Conservation (phyloP, 23 tunicate genomes). For the Ciona savignyi region DNA sequence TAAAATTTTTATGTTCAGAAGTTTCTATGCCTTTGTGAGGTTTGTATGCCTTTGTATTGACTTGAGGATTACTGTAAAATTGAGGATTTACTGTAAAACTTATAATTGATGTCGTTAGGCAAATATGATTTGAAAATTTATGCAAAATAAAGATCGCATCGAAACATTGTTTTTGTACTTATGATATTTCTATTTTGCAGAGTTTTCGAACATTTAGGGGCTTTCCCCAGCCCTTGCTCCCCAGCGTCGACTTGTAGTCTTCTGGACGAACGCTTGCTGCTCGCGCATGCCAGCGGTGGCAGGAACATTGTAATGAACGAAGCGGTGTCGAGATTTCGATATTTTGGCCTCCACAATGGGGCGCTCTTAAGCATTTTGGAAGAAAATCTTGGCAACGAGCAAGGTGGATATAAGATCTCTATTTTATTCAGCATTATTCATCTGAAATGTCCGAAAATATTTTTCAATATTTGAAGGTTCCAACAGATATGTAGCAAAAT, state of each 20-base stretch:
- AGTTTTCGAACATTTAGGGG: constrained; percentile 81
- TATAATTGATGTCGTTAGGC: neutral
- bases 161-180: too few relatives aligned
- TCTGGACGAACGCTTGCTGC: constrained; percentile 68
- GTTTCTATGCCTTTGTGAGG: too few relatives aligned
- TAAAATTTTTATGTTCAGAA: too few relatives aligned
- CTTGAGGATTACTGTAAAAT: too few relatives aligned
- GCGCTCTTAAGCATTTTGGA: constrained; percentile 62
- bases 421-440: neutral
- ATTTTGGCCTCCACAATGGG: constrained; percentile 61
- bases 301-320: constrained; percentile 17
- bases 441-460: neutral
- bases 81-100: neutral
- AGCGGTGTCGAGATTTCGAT: constrained; percentile 58
- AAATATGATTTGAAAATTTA: too few relatives aligned
- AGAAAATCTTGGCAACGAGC: constrained; percentile 60
- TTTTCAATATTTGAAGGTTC: too few relatives aligned
- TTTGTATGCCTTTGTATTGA: too few relatives aligned
- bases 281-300: constrained; percentile 38
- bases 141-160: too few relatives aligned
- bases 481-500: too few relatives aligned
- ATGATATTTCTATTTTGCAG: constrained; percentile 15
- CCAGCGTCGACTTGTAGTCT: constrained; percentile 77
- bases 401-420: too few relatives aligned
- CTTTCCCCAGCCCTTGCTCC: constrained; percentile 72